Evolutionary conservation across 2,113 vertebrate genomes (phyloP), one percentile per base, ranked within the genome.

Genomic region (Gnathonemus longibarbis): DNA sequence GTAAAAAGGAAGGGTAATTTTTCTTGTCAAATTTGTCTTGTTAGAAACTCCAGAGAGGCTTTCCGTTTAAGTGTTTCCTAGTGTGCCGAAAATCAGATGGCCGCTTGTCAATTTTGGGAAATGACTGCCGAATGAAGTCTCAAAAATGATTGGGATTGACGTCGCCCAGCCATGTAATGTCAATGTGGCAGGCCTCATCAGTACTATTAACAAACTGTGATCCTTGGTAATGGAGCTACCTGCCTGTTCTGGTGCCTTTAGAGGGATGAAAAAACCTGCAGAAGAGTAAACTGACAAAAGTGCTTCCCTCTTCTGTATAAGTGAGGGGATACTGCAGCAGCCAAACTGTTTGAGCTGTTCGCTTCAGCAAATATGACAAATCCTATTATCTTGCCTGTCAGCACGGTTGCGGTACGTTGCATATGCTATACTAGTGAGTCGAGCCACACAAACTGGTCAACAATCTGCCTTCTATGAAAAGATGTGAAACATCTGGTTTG

Each of bases 1-100:
- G 88, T 77, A 85, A 70, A 90, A 89, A 77, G 66, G 77, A 84
- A 52, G 56, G 70, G 87, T 91, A 39, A 90, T 91, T 90, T 87
- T 48, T 90, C 89, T 83, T 89, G 46, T 91, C 48, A 88, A 89
- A 86, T 88, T 90, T 90, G 66, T 91, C 84, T 45, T 39, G 15
- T 84, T 50, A 84, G 35, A 89, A 87, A 53, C 77, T 42, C 86
- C n/a, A 66, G 70, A 66, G 31, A 77, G 17, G 35, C 24, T 83
- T 89, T 48, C 66, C 77, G 80, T 74, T 88, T 84, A 15, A 48
- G 58, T 89, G 84, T 84, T 53, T 87, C 42, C 13, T 15, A 35
- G 21, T 84, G 5, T 19, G 46, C 19, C n/a, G 5, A 35, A 87
- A 86, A 89, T 77, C 66, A 80, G 21, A 77, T 35, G 27, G 48